These are phyloP conservation scores for Agonopterix subpropinquella DNA, from an alignment of 2,888 invertebrate genomes.

Conservation along the genomic window DNA sequence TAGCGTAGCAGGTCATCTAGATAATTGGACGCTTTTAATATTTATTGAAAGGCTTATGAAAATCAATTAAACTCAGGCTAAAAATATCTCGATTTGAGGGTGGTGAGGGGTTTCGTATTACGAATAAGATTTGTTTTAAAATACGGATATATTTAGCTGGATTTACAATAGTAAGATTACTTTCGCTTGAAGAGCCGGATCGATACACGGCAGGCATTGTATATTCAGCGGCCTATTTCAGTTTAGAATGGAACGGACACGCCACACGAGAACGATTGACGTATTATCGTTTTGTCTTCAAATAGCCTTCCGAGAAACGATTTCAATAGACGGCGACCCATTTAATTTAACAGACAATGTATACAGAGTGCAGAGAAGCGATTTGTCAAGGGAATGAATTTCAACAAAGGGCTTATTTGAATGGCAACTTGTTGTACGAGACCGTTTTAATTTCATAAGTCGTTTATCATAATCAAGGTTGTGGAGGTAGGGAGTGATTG, in stretches of 20 bases:
- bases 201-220: conserved; percentile 53
- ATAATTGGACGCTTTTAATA: too few species aligned
- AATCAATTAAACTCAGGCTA: too few species aligned
- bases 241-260: conserved; percentile 43
- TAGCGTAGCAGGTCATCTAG: too few species aligned
- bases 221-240: conserved; percentile 58
- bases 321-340: conserved; percentile 58
- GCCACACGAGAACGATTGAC: conserved; percentile 55
- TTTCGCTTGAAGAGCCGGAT: conserved; percentile 29
- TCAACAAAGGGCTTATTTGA: conserved; percentile 70
- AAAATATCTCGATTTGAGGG: too few species aligned
- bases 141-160: neutral
- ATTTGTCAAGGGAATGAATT: conserved; percentile 74
- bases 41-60: neutral
- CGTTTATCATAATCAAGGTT: conserved; percentile 73
- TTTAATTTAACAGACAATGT: conserved; percentile 68
- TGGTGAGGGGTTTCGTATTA: too few species aligned
- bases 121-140: too few species aligned
- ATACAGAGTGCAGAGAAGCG: conserved; percentile 57
- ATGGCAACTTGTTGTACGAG: conserved; percentile 70
- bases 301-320: conserved; percentile 61
- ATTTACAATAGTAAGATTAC: conserved; percentile 44
- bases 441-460: conserved; percentile 76
- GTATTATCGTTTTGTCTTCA: conserved; percentile 60
- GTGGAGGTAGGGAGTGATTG: conserved; percentile 27